Conservation (phyloP, 2,113 vertebrate genomes). For the Cyphomyrus discorhynchus region DNA sequence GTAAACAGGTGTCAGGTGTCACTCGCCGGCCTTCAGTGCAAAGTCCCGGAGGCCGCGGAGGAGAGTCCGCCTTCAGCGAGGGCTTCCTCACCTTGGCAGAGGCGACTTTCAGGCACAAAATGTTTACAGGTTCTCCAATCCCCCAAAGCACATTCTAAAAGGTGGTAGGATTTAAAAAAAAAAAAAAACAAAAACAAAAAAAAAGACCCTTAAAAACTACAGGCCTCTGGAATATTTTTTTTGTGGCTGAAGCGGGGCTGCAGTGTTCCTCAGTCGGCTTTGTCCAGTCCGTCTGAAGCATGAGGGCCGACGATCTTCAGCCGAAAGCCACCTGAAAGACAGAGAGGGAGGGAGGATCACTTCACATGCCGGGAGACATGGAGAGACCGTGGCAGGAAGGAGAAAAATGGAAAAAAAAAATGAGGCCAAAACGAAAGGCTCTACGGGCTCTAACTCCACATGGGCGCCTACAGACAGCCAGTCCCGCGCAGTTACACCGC, state of each 20-base stretch:
- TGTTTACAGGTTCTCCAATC: slow-evolving; percentile 4
- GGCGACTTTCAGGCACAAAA: slow-evolving; percentile 14
- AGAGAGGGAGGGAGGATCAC: not conserved
- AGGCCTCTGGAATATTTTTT: slow-evolving; percentile 18
- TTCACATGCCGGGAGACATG: not conserved
- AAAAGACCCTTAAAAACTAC: not conserved
- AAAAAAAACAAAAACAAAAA: not conserved
- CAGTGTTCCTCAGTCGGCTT: slow-evolving; percentile 62
- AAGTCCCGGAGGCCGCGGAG: slow-evolving; percentile 47
- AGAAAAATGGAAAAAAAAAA: not conserved
- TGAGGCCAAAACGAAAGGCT: not conserved
- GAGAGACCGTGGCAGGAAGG: not conserved
- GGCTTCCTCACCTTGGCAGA: not conserved
- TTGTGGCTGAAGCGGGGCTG: not conserved
- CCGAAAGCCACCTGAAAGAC: slow-evolving; percentile 74
- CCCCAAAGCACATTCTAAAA: slow-evolving; percentile 8
- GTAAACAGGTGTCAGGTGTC: slow-evolving; percentile 68
- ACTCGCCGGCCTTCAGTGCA: slow-evolving; percentile 67
- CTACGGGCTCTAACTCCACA: not conserved
- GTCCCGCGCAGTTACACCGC: not conserved
- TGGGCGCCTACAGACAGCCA: not conserved
- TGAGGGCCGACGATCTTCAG: slow-evolving; percentile 78
- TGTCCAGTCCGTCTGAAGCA: slow-evolving; percentile 78
- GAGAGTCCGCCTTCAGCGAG: not conserved
- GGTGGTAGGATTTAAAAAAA: not conserved